Conservation (phyloP, 2,888 invertebrate species). For the Byasa hedistus region DNA sequence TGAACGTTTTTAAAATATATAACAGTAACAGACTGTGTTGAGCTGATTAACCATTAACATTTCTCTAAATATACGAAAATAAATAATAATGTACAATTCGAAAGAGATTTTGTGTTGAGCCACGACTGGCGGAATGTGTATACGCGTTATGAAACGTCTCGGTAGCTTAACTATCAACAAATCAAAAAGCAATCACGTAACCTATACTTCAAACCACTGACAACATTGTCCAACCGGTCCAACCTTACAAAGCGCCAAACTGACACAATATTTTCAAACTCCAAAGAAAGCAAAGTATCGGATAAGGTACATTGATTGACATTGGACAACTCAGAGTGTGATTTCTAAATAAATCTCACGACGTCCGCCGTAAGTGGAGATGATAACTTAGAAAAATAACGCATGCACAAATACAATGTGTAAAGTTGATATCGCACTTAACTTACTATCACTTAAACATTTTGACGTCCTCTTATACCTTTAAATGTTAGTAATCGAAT, state of each 20-base stretch:
- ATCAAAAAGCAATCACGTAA: slow-evolving; percentile 35
- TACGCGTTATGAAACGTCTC: slow-evolving; percentile 34
- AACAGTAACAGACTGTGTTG: neutral
- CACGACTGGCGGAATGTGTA: slow-evolving; percentile 23
- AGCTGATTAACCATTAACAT: slow-evolving; percentile 34
- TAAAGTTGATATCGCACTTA: slow-evolving; percentile 2
- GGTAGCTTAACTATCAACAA: slow-evolving; percentile 38
- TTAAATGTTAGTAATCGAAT: no score
- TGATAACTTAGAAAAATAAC: slow-evolving; percentile 11
- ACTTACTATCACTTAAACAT: slow-evolving; percentile 7
- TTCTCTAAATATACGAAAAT: slow-evolving; percentile 32
- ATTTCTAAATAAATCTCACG: slow-evolving; percentile 23
- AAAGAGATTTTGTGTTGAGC: slow-evolving; percentile 26
- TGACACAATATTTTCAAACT: slow-evolving; percentile 27
- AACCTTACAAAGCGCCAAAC: slow-evolving; percentile 15
- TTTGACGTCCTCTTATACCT: neutral
- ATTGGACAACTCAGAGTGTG: slow-evolving; percentile 16
- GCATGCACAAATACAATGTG: neutral
- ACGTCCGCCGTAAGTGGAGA: slow-evolving; percentile 15
- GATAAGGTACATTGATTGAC: slow-evolving; percentile 28
- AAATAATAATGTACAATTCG: slow-evolving; percentile 30
- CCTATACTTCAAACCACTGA: slow-evolving; percentile 31
- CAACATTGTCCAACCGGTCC: slow-evolving; percentile 30
- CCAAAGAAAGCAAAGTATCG: slow-evolving; percentile 23
- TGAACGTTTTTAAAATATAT: no score